phyloP scores from a whole-genome alignment of 2,113 vertebrate species.

The Pyxicephalus adspersus region DNA sequence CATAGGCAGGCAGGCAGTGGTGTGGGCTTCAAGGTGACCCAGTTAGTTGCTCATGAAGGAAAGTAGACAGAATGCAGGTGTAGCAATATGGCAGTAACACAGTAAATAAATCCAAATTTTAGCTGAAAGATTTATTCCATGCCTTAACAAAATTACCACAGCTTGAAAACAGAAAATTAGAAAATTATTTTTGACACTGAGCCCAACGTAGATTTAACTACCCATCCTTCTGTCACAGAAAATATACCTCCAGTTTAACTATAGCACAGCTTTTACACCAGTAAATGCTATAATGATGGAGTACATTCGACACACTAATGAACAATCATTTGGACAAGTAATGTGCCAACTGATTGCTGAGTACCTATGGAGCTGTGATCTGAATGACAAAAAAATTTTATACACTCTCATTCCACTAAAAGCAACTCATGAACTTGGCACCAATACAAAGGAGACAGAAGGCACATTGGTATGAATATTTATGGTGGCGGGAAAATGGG shows the following conservation, averaged over 20 bases:
- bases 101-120: neutral
- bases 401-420: slow-evolving; percentile 17
- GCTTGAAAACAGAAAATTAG: slow-evolving; percentile 2
- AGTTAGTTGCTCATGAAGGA: neutral
- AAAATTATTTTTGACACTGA: slow-evolving; percentile 30
- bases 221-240: slow-evolving; percentile 22
- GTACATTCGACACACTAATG: slow-evolving; percentile 23
- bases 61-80: neutral
- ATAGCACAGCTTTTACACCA: slow-evolving; percentile 2
- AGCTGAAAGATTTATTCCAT: neutral
- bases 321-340: slow-evolving; percentile 43
- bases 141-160: neutral
- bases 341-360: slow-evolving; percentile 29
- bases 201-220: slow-evolving; percentile 4
- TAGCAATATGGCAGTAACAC: slow-evolving; percentile 1
- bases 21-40: neutral
- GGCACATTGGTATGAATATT: slow-evolving; percentile 40
- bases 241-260: slow-evolving; percentile 1
- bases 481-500: slow-evolving; percentile 34
- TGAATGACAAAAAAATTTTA: slow-evolving; percentile 26
- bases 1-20: no score
- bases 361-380: neutral
- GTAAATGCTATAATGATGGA: slow-evolving; percentile 34
- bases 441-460: slow-evolving; percentile 30
- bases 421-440: slow-evolving; percentile 27